phyloP scores from a whole-genome alignment of 2,888 invertebrate species.

The Torymus aiolomorphi region DNA sequence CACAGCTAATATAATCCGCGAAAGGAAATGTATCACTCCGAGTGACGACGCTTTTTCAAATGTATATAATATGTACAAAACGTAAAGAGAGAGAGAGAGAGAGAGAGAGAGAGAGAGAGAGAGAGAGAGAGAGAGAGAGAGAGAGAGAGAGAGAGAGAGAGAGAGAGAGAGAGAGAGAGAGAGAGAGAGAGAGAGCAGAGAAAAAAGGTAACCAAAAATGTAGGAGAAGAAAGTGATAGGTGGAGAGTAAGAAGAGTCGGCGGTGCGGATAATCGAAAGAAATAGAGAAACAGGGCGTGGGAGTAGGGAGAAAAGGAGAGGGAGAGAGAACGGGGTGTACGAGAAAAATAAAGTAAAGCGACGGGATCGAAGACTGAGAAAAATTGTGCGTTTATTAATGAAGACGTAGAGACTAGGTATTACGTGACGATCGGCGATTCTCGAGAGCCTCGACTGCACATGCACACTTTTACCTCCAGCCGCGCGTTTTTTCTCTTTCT shows the following conservation, averaged over 20 bases:
- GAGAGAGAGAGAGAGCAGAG: no score
- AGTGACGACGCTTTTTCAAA: no score
- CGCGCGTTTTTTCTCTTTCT: neutral
- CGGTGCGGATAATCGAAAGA: neutral
- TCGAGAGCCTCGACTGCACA: conserved; percentile 52
- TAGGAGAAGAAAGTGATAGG: neutral
- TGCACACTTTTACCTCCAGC: conserved; percentile 26
- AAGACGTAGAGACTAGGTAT: conserved; percentile 68
- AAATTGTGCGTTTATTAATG: conserved; percentile 75
- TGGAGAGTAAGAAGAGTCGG: neutral
- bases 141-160: no score
- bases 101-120: no score
- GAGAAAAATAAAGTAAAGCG: conserved; percentile 46
- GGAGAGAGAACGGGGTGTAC: neutral
- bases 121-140: no score
- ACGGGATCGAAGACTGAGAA: conserved; percentile 72
- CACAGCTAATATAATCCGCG: no score
- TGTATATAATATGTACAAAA: no score
- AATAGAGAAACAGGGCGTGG: neutral
- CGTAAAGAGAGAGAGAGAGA: no score
- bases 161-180: no score
- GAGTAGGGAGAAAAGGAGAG: neutral
- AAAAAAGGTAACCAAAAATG: no score
- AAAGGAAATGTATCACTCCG: no score
- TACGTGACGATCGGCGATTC: conserved; percentile 59